Conservation (phyloP, 2,797 vertebrate genomes). For the Falco biarmicus region DNA sequence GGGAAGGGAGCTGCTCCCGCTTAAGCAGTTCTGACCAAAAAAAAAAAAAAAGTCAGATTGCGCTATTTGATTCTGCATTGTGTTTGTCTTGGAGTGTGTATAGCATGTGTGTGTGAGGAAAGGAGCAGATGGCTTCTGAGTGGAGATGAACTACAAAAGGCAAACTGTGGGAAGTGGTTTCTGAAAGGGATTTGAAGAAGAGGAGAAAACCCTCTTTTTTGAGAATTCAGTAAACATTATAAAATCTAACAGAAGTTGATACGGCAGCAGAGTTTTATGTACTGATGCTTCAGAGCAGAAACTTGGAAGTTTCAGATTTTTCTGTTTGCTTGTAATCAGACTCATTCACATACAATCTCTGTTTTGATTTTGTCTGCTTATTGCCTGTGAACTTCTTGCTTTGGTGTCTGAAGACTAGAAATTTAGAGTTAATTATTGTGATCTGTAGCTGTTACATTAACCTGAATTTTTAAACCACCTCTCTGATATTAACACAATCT, state of each 20-base stretch:
- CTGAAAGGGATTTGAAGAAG: slow-evolving; percentile 28
- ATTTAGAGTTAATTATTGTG: slow-evolving; percentile 25
- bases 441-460: slow-evolving; percentile 19
- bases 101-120: neutral
- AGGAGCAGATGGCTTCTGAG: slow-evolving; percentile 54
- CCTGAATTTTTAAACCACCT: neutral
- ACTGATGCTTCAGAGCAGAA: neutral
- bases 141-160: slow-evolving; percentile 22
- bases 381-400: neutral
- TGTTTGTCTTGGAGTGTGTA: slow-evolving; percentile 27
- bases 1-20: neutral
- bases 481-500: neutral
- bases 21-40: neutral
- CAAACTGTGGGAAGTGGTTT: slow-evolving; percentile 7
- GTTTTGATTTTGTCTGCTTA: neutral
- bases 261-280: neutral
- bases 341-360: neutral
- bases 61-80: neutral
- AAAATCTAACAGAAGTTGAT: neutral
- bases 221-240: neutral
- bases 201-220: neutral
- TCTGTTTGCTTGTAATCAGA: neutral
- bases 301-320: neutral
- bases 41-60: neutral
- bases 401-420: neutral